Conservation (phyloP, 2,888 invertebrate genomes). For the Nyleta sp. region DNA sequence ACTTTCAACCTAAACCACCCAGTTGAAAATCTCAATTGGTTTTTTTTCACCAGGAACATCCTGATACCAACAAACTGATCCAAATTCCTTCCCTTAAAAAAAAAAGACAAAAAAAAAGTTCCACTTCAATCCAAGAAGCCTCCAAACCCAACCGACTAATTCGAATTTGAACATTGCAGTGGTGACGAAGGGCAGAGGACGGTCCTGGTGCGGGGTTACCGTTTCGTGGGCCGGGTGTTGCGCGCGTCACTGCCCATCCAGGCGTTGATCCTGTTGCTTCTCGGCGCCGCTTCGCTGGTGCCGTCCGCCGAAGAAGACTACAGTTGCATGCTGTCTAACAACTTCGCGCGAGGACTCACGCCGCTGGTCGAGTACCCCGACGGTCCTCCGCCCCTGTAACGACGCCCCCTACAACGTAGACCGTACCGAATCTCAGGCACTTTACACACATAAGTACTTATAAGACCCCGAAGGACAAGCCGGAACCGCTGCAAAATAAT, state of each 20-base stretch:
- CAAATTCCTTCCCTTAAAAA: no score
- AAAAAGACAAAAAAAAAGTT: no score
- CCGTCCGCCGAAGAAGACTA: slow-evolving; percentile 94
- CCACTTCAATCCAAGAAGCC: no score
- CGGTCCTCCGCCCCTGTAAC: slow-evolving; percentile 95
- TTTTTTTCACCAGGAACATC: no score
- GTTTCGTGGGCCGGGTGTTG: slow-evolving; percentile 94
- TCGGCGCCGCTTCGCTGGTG: slow-evolving; percentile 96
- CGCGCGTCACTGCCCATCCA: slow-evolving; percentile 97
- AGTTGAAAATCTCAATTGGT: no score
- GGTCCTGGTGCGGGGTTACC: slow-evolving; percentile 89
- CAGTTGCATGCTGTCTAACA: slow-evolving; percentile 92
- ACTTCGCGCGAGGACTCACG: slow-evolving; percentile 91
- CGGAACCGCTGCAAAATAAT: no score
- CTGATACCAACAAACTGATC: no score
- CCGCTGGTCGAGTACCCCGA: slow-evolving; percentile 95
- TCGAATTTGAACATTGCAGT: slow-evolving; percentile 70
- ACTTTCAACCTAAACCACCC: no score
- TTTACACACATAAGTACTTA: neutral
- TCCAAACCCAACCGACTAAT: no score
- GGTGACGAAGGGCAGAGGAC: slow-evolving; percentile 84
- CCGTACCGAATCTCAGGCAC: slow-evolving; percentile 42
- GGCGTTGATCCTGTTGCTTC: slow-evolving; percentile 94
- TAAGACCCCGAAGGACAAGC: no score
- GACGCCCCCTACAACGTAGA: slow-evolving; percentile 86